Evolutionary conservation across 2,113 vertebrate species (phyloP), one percentile per base, ranked within the genome.

Genomic region (Lepus americanus): DNA sequence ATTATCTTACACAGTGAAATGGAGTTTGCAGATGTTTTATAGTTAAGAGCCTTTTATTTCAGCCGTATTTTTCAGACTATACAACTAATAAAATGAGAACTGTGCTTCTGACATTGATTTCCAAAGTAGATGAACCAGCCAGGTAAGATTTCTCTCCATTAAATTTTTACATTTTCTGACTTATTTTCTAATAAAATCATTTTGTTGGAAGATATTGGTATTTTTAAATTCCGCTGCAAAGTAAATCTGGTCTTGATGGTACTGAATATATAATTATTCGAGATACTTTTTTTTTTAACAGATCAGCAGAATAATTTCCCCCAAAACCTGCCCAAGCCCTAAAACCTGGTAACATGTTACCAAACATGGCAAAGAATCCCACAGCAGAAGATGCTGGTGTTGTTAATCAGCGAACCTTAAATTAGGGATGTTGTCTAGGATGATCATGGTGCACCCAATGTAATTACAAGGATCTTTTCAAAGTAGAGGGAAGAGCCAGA

Each of bases 111-210:
- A 80, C 20, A 69, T 53, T 77, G 61, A 95, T 11, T 89, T 66
- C 17, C 61, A 36, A 89, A 92, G 76, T 49, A 25, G 9, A 63
- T 63, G 55, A 85, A 11, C 53, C 27, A 79, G 17, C 27, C 25
- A 10, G 73, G 23, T 63, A 44, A 4, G 33, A 67, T 63, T 61
- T 89, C 6, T 61, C 22, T 64, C 49, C 72, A 23, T 31, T 87
- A 73, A 20, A 69, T 33, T 49, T 53, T 59, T 86, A 66, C 3
- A 39, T n/a, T 23, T 78, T 73, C 13, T 77, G 25, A 73, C 29
- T 53, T 53, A 49, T 87, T 76, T 85, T 89, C 74, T 77, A 55
- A 16, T 89, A 83, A 92, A 72, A 90, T 67, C 8, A 20, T 76
- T 87, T 87, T 39, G 22, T 31, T n/a, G 2, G 27, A 53, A 25